Conservation (phyloP, 2,113 vertebrate species). For the Callipepla squamata region DNA sequence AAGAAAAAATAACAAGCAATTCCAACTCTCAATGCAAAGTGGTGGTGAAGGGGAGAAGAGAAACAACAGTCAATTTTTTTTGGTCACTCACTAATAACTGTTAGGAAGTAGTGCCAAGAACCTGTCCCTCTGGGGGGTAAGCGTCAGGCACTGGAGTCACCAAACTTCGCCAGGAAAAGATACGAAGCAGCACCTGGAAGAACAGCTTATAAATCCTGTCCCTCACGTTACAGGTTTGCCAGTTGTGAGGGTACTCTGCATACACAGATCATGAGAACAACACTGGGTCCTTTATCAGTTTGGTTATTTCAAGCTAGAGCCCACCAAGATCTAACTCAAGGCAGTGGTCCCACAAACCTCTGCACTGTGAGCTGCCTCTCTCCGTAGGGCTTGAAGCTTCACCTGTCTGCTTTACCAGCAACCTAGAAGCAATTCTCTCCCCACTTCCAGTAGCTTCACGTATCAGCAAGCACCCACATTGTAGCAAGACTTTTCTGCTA, state of each 20-base stretch:
- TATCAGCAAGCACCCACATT: neutral
- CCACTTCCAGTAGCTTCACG: neutral
- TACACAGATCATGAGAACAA: rapidly evolving
- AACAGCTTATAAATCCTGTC: neutral
- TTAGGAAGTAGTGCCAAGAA: neutral
- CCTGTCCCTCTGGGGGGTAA: neutral
- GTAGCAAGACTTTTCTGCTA: neutral
- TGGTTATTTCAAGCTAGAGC: neutral
- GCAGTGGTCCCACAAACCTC: neutral
- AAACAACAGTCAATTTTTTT: neutral
- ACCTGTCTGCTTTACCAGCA: neutral
- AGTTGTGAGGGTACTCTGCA: neutral
- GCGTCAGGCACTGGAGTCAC: neutral
- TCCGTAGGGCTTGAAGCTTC: neutral
- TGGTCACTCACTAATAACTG: rapidly evolving
- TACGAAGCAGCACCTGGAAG: neutral
- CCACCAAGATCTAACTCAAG: neutral
- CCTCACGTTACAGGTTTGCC: neutral
- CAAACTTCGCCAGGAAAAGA: neutral
- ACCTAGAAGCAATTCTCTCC: neutral
- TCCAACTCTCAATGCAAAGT: neutral
- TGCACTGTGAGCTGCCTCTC: neutral
- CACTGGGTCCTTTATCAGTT: neutral
- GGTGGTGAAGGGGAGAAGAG: neutral
- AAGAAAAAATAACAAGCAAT: neutral